Percentiles rank a stretch among this genome's conserved stretches.
Evolutionary conservation across 2,113 vertebrate species (phyloP).

Genomic region (Eublepharis macularius): DNA sequence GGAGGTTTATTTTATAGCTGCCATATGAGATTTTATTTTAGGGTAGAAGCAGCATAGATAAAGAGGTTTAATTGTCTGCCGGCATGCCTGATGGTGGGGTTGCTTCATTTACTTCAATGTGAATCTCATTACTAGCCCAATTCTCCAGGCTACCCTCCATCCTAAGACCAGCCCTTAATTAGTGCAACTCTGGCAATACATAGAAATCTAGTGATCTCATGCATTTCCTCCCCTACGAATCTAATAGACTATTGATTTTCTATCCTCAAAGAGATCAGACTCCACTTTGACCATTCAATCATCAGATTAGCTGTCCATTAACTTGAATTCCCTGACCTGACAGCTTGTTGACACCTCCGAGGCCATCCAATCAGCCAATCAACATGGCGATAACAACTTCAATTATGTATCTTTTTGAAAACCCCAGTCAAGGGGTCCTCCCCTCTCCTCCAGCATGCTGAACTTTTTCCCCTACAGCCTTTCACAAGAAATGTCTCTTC

Average conservation of each 20-base stretch:
- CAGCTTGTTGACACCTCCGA: conserved; percentile 71
- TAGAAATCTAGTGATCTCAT: conserved; percentile 57
- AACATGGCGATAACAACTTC: conserved; percentile 60
- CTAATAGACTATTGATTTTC: conserved; percentile 98
- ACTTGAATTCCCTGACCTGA: conserved; percentile 76
- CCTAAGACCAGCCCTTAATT: conserved; percentile 76
- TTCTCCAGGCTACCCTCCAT: conserved; percentile 74
- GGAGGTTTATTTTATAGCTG: conserved; percentile 64
- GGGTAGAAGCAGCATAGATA: conserved; percentile 74
- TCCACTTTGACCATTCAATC: conserved; percentile 88
- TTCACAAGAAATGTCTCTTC: conserved; percentile 44
- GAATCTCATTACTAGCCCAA: conserved; percentile 80
- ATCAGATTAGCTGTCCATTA: conserved; percentile 92
- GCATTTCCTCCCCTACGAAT: conserved; percentile 69
- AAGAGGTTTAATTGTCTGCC: conserved; percentile 85
- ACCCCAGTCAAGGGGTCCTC: conserved; percentile 24
- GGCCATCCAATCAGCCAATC: conserved; percentile 66
- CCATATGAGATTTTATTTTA: conserved; percentile 73
- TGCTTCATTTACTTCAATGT: conserved; percentile 77
- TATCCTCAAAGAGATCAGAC: conserved; percentile 84
- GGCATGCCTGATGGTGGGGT: conserved; percentile 76
- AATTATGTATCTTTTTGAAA: conserved; percentile 59
- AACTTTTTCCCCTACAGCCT: background rate
- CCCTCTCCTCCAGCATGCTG: conserved; percentile 1
- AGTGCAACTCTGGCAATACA: conserved; percentile 65